Conservation (phyloP, 1,140 invertebrate species). For the Drosophila insularis region DNA sequence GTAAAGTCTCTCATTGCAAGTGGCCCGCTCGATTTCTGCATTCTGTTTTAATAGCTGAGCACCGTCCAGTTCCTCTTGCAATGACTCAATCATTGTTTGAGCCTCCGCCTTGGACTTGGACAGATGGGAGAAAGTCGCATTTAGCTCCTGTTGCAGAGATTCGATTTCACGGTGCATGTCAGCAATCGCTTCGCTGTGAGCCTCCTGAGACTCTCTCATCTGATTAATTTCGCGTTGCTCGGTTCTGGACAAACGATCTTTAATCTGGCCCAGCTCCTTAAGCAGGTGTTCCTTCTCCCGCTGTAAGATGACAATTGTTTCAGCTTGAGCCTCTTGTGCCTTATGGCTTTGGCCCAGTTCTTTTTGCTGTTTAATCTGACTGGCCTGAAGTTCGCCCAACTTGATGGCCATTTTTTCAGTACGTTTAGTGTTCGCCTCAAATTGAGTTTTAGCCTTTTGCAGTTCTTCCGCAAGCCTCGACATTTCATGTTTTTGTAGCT, state of each 20-base stretch:
- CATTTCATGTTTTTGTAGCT: no score
- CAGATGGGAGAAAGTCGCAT: background rate
- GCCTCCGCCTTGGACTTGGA: background rate
- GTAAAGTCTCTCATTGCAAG: background rate
- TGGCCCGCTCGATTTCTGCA: background rate
- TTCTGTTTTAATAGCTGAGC: constrained; percentile 5
- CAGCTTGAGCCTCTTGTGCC: background rate
- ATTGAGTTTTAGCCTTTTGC: constrained; percentile 21
- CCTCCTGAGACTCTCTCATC: background rate
- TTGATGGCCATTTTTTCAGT: constrained; percentile 52
- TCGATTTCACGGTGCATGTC: constrained; percentile 42
- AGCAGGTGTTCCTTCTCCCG: constrained; percentile 36
- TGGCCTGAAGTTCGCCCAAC: constrained; percentile 39
- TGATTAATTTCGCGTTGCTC: background rate
- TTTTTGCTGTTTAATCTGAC: constrained; percentile 39
- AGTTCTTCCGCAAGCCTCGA: background rate
- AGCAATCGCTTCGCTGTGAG: constrained; percentile 35
- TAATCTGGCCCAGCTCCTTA: constrained; percentile 2
- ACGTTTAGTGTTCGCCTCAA: constrained; percentile 34
- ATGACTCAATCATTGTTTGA: background rate
- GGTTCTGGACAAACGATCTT: constrained; percentile 6
- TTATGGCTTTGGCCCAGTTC: constrained; percentile 6
- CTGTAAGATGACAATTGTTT: constrained; percentile 19
- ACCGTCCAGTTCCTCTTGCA: background rate
- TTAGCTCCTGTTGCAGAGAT: constrained; percentile 1